Base-by-base conservation (phyloP, 23 tunicate species). In the Styela clava region DNA sequence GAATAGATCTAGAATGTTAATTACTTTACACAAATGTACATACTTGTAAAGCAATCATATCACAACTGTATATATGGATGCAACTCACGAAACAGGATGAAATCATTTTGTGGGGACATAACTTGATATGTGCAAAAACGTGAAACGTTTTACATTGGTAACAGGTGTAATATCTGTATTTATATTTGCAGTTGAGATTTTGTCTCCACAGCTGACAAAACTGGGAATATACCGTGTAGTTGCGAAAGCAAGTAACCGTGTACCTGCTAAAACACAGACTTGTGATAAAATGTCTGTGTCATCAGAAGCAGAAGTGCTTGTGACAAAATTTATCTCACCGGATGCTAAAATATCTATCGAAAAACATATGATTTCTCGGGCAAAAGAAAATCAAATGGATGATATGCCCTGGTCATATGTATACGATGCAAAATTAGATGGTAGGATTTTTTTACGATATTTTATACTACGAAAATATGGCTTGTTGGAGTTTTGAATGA, bases 191-290 rank as follows among this genome's bases (percentile, higher is more conserved):
- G 71, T 65, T 9, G 71, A 65, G 16, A 28, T 28, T 25, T 25
- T 5, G 16, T 5, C 71, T 5, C 16, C 71, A 28, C 5, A 25
- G 71, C 71, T 65, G 5, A 30, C 65, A 29, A 30, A 76, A 52
- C 52, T 56, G n/a, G 81, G 81, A 35, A 52, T 24, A 76, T 76
- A 76, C 44, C 81, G 65, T 20, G 16, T 76, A 7, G 65, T 44
- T 29, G 81, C 65, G 16, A 64, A 56, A 0, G 81, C 81, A 16
- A 24, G 22, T 24, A 76, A 76, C 26, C 35, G 52, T 21, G 81
- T 76, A 7, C 52, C 52, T 27, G 81, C 81, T 0, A 76, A 76
- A 52, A 76, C 32, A 1, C 16, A 36, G 37, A 33, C 24, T 7
- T 76, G 81, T 44, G 81, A 51, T 24, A 44, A 36, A 76, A 7